These are phyloP conservation scores for Sinella curviseta DNA, from an alignment of 1,140 invertebrate genomes.

Conservation along the genomic window DNA sequence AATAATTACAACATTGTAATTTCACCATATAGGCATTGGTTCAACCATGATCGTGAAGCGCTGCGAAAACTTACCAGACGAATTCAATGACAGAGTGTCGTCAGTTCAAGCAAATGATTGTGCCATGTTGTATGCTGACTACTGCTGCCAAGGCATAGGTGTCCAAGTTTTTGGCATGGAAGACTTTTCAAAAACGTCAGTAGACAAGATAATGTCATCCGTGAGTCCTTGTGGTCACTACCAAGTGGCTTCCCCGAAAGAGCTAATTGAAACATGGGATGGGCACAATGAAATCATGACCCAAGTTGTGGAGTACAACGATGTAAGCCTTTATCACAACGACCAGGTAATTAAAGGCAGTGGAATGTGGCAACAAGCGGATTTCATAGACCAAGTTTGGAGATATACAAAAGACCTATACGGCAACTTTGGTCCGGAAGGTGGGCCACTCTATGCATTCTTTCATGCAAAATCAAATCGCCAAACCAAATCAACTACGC, in stretches of 20 bases:
- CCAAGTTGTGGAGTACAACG: slow-evolving; percentile 24
- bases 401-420: slow-evolving; percentile 35
- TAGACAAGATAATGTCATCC: background rate
- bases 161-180: background rate
- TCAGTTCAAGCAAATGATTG: background rate
- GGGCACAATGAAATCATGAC: slow-evolving; percentile 38
- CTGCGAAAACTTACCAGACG: too few species aligned
- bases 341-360: slow-evolving; percentile 6
- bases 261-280: slow-evolving; percentile 9
- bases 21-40: too few species aligned
- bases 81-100: background rate
- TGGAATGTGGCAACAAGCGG: slow-evolving; percentile 19
- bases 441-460: background rate
- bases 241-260: background rate
- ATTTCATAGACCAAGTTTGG: slow-evolving; percentile 32
- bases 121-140: background rate
- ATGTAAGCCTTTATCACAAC: slow-evolving; percentile 39
- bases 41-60: too few species aligned
- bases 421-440: slow-evolving; percentile 35
- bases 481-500: background rate
- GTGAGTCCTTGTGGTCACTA: background rate
- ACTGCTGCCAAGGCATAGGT: background rate
- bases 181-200: background rate
- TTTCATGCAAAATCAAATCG: slow-evolving; percentile 6
- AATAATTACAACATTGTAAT: too few species aligned